Percentiles rank a stretch among this genome's conserved stretches.
Conservation (phyloP, 2,888 invertebrate genomes). For the Drosophila histrio region DNA sequence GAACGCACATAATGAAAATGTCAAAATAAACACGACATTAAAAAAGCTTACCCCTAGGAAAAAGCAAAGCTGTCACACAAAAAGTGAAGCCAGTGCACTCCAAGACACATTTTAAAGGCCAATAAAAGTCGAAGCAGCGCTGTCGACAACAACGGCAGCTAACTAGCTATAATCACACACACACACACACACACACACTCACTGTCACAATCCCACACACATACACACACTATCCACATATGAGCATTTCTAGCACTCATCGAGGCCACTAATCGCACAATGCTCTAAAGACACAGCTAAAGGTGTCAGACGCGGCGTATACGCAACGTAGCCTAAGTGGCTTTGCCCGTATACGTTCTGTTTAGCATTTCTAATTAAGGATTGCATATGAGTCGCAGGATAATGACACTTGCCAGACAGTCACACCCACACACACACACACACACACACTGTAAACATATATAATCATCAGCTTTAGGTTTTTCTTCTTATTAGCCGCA, state of each 20-base stretch:
- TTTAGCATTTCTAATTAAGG: constrained; percentile 81
- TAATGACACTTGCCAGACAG: constrained; percentile 71
- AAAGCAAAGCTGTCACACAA: constrained; percentile 26
- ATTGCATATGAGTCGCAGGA: constrained; percentile 64
- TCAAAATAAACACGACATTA: constrained; percentile 81
- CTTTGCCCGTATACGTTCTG: constrained; percentile 54
- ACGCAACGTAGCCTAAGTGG: constrained; percentile 66
- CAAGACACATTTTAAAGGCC: constrained; percentile 67
- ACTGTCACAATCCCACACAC: no score
- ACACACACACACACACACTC: constrained; percentile 13
- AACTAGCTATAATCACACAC: constrained; percentile 53
- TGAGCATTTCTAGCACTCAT: constrained; percentile 24
- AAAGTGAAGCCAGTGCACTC: constrained; percentile 57
- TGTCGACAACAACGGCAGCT: constrained; percentile 16
- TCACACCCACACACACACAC: constrained; percentile 16
- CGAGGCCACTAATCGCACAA: constrained; percentile 41
- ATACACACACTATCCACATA: not conserved
- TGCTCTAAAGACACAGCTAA: constrained; percentile 23
- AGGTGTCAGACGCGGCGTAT: constrained; percentile 65
- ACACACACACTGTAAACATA: not conserved
- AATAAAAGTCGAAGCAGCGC: constrained; percentile 71
- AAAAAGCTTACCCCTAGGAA: constrained; percentile 47
- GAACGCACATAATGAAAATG: constrained; percentile 79
- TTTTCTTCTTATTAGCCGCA: constrained; percentile 58
- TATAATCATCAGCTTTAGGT: constrained; percentile 19